A percentile compares a stretch with the other conserved stretches of the same genome.
phyloP scores from a whole-genome alignment of 2,113 vertebrate species.

The Sebastes schlegelii region DNA sequence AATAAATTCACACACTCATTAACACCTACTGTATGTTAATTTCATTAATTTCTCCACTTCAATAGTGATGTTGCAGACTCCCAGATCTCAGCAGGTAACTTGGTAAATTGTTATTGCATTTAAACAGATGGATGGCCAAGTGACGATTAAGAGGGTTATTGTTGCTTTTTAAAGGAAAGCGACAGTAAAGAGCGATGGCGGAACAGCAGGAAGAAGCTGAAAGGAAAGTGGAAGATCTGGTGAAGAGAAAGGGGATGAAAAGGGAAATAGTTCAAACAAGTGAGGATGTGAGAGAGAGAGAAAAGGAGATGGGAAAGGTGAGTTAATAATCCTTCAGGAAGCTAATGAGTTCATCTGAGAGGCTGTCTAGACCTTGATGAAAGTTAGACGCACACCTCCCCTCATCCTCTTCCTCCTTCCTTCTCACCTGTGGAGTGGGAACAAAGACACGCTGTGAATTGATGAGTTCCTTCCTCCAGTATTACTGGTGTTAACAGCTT shows the following conservation, averaged over 20 bases:
- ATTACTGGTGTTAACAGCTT: slow-evolving; percentile 37
- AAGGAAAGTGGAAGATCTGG: not conserved
- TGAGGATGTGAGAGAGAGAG: not conserved
- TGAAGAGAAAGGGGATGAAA: not conserved
- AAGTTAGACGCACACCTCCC: slow-evolving; percentile 29
- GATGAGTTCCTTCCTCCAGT: slow-evolving; percentile 40
- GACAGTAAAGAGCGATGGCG: not conserved
- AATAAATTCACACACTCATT: too few relatives aligned
- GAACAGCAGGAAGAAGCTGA: slow-evolving; percentile 13
- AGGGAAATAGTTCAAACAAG: slow-evolving; percentile 6
- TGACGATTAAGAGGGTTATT: not conserved
- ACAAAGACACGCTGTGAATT: slow-evolving; percentile 47
- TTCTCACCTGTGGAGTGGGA: slow-evolving; percentile 53
- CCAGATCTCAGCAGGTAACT: not conserved
- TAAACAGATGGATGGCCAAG: not conserved
- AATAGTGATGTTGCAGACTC: not conserved
- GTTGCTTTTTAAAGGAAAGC: not conserved
- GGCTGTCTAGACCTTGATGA: slow-evolving; percentile 47
- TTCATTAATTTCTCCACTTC: not conserved
- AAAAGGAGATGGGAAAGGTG: slow-evolving; percentile 29
- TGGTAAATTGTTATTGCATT: not conserved
- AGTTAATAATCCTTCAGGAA: slow-evolving; percentile 59
- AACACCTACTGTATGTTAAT: too few relatives aligned
- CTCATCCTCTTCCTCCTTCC: not conserved
- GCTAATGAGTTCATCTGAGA: slow-evolving; percentile 67